Evolutionary conservation across 2,888 invertebrate species (phyloP), one percentile per base, ranked within the genome.

Genomic region (Trichopoda pennipes): DNA sequence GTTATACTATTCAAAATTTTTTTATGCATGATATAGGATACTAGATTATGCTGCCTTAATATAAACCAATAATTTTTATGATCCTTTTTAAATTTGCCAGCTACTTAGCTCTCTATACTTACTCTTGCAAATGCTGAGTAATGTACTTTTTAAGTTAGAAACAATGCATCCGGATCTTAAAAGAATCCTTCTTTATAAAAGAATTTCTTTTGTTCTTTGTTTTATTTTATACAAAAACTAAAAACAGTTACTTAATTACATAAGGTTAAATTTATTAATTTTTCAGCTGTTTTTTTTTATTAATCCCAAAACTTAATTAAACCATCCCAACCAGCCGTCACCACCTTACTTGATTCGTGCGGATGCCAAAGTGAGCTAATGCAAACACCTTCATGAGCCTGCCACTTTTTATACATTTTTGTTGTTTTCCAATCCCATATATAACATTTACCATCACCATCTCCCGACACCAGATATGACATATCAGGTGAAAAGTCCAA

Each of bases 351-450:
- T 3, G 99, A 96, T 91, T 99, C 99, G 89, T 99, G 99, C 0
- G 99, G 99, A 92, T 99, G 99, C 99, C 99, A 99, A 17, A 99
- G 92, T 0, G 95, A 94, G 17, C 95, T 94, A 83, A 99, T 99
- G 90, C 99, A 99, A 17, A 99, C 99, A 80, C 97, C 97, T 86
- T 99, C 99, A 90, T 99, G 99, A 0, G 99, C 99, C 91, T 99
- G 99, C 97, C 99, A 99, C 90, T 98, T 99, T 91, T 97, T 98
- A 92, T 97, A 98, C 83, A 99, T 92, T 92, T 99, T 98, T 84
- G 99, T 99, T 0, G 99, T 98, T 91, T 99, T 99, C 99, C 99
- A 99, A 90, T 99, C 99, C 99, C 99, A 99, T 56, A 99, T 95
- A 91, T 98, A 99, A 87, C 98, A 95, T 91, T 99, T 99, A 12